Evolutionary conservation across 2,888 invertebrate genomes (phyloP).

Genomic region (Drosophila suboccidentalis): DNA sequence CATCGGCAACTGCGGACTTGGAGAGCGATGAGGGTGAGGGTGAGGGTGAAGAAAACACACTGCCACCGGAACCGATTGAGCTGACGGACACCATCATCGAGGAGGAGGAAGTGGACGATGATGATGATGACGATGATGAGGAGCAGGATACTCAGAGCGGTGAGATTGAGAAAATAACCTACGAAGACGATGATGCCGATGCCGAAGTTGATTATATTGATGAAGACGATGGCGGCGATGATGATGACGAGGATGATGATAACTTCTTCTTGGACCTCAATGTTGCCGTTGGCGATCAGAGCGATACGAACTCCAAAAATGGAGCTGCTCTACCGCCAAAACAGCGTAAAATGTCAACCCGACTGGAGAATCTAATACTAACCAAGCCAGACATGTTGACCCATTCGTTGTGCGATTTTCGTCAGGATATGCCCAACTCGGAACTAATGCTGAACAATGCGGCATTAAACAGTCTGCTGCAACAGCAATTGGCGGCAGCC

Average conservation of each 20-base stretch:
- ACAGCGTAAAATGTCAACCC: slow-evolving; percentile 80
- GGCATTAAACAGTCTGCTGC: slow-evolving; percentile 77
- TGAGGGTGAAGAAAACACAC: slow-evolving; percentile 66
- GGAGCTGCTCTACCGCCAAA: slow-evolving; percentile 65
- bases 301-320: slow-evolving; percentile 54
- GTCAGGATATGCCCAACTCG: slow-evolving; percentile 83
- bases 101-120: slow-evolving; percentile 69
- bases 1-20: slow-evolving; percentile 50
- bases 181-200: slow-evolving; percentile 60
- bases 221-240: slow-evolving; percentile 77
- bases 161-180: slow-evolving; percentile 74
- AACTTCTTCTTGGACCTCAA: slow-evolving; percentile 70
- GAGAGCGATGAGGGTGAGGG: slow-evolving; percentile 57
- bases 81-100: slow-evolving; percentile 62
- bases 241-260: slow-evolving; percentile 76
- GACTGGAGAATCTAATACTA: slow-evolving; percentile 83
- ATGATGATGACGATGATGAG: slow-evolving; percentile 72
- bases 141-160: slow-evolving; percentile 79
- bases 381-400: slow-evolving; percentile 83
- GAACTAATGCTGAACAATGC: slow-evolving; percentile 81
- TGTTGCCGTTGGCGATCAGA: slow-evolving; percentile 59
- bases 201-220: slow-evolving; percentile 78
- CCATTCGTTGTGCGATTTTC: slow-evolving; percentile 84
- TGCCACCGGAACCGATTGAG: slow-evolving; percentile 73
- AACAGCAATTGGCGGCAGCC: slow-evolving; percentile 80